A percentile compares a stretch with the other conserved stretches of the same genome.
Conservation (phyloP, 2,888 invertebrate genomes). For the Resseliella maxima region DNA sequence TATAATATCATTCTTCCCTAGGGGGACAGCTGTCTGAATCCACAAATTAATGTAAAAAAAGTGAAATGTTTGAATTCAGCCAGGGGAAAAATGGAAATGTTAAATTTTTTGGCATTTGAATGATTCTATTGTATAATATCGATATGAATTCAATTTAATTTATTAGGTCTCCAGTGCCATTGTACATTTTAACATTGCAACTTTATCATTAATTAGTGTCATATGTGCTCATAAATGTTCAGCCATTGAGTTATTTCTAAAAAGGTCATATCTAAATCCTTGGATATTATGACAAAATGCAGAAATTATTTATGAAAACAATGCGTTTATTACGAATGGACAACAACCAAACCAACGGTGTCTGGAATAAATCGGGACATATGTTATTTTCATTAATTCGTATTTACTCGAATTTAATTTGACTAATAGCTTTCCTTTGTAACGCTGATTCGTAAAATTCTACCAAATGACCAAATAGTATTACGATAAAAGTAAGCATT, state of each 20-base stretch:
- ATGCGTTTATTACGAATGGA: too few relatives aligned
- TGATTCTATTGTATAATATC: too few relatives aligned
- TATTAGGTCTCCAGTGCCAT: background rate
- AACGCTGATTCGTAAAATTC: background rate
- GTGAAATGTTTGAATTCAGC: background rate
- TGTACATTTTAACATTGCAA: background rate
- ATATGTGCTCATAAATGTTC: background rate
- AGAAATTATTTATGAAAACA: background rate
- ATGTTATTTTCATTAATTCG: background rate
- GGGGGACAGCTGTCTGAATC: background rate
- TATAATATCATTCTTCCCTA: too few relatives aligned
- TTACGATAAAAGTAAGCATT: background rate
- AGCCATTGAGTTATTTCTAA: background rate
- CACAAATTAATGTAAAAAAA: background rate
- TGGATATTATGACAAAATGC: background rate
- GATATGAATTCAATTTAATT: background rate
- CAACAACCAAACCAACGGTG: too few relatives aligned
- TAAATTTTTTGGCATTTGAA: too few relatives aligned
- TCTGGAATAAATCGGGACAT: background rate
- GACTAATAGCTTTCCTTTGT: background rate
- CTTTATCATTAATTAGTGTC: background rate
- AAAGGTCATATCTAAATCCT: background rate
- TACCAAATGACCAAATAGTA: background rate
- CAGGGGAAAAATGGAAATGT: too few relatives aligned
- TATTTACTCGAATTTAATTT: background rate